Conservation (phyloP, 2,113 vertebrate genomes). For the Plotosus lineatus region DNA sequence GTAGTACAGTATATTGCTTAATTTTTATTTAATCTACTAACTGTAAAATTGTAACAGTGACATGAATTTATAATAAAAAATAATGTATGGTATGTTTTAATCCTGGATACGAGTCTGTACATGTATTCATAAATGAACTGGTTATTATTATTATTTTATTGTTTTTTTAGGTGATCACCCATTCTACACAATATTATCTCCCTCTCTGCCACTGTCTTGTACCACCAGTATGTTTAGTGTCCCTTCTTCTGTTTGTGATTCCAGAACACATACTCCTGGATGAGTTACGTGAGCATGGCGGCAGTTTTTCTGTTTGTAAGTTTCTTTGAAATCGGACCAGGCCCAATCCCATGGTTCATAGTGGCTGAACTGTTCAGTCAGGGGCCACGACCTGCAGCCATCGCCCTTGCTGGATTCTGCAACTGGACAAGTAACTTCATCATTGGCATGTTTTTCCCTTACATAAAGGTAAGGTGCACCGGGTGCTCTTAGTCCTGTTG, state of each 20-base stretch:
- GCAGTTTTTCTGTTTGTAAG: slow-evolving; percentile 92
- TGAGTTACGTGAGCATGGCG: slow-evolving; percentile 90
- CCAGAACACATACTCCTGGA: slow-evolving; percentile 79
- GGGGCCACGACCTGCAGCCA: slow-evolving; percentile 88
- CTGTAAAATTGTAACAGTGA: neutral
- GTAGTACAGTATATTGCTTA: no score
- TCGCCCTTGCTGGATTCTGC: slow-evolving; percentile 85
- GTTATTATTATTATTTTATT: neutral
- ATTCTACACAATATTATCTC: neutral
- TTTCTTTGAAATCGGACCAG: slow-evolving; percentile 95
- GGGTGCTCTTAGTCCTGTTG: no score
- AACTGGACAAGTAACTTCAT: slow-evolving; percentile 97
- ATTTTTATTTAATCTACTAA: neutral
- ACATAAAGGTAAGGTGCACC: slow-evolving; percentile 77
- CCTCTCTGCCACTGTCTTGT: no score
- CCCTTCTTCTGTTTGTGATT: neutral
- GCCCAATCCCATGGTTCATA: slow-evolving; percentile 97
- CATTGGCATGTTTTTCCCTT: slow-evolving; percentile 89
- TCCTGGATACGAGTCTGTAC: neutral
- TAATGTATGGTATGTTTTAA: neutral
- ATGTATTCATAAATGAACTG: neutral
- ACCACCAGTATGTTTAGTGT: neutral
- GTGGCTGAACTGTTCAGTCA: slow-evolving; percentile 97
- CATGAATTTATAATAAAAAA: neutral
- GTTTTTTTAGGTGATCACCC: neutral